Evolutionary conservation across 2,797 vertebrate species (phyloP), one percentile per base, ranked within the genome.

Genomic region (Threskiornis aethiopicus): DNA sequence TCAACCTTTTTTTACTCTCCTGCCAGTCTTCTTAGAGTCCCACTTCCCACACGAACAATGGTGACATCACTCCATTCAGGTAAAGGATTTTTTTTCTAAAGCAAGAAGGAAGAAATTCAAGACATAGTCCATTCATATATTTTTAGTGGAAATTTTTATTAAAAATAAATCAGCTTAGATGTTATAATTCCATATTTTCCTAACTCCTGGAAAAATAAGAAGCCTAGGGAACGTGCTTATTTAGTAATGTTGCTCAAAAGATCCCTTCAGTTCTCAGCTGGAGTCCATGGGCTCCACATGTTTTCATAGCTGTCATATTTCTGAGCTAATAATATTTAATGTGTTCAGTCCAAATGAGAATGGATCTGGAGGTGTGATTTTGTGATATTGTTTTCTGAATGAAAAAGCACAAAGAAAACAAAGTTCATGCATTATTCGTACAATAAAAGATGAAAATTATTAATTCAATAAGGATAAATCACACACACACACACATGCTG

Each of bases 381-480:
- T 28, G 26, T 82, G 10, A 70, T 77, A 72, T 58, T 72, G 21
- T 90, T 92, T 96, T 92, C 66, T 91, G 91, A 92, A 84, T 62
- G 55, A 67, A 58, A 91, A 86, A 89, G 22, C 29, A 65, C 39
- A 95, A 89, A 88, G 72, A 61, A 90, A 89, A 87, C 46, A 83
- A 87, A 59, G 28, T 44, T 85, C 9, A 67, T 79, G 16, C 9
- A 84, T 93, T 93, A 91, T 94, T 88, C 61, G 85, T 86, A 58
- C 13, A 84, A 84, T 64, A 81, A 91, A 89, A 92, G 6, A 67
- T 35, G 8, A 81, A 83, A 65, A 78, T 65, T 87, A 76, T 79
- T 87, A 95, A 69, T 88, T 16, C 20, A 82, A 55, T 88, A 78
- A 71, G 11, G 17, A 31, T 69, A 58, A 25, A 75, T 58, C 49